Evolutionary conservation across 2,113 vertebrate genomes (phyloP).

Genomic region (Cephalopholis sonnerati): DNA sequence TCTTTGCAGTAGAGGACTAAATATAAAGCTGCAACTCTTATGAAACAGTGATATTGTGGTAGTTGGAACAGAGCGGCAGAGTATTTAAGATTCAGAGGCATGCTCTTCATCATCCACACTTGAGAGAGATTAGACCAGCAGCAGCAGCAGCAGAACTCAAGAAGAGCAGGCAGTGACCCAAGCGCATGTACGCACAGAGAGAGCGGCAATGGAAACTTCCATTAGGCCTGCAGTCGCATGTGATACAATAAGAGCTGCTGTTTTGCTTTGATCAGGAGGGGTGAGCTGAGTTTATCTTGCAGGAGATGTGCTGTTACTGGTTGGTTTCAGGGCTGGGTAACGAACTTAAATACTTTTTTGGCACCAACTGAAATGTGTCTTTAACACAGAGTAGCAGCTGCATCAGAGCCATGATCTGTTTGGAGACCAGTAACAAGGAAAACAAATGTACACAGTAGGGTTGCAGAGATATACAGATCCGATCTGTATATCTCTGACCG

Average conservation of each 20-base stretch:
- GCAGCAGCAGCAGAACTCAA: constrained; percentile 21
- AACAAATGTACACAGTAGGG: no score
- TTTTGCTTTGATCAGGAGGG: constrained; percentile 20
- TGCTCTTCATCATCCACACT: constrained; percentile 50
- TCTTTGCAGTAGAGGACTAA: constrained; percentile 2
- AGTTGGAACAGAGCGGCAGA: constrained; percentile 1
- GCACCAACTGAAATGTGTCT: not conserved
- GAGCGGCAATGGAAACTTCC: constrained; percentile 55
- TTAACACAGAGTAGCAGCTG: no score
- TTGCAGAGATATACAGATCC: no score
- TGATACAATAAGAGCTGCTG: not conserved
- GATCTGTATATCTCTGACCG: no score
- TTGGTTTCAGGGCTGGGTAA: not conserved
- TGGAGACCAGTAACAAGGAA: no score
- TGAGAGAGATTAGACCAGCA: constrained; percentile 35
- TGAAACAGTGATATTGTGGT: constrained; percentile 39
- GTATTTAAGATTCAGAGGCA: constrained; percentile 46
- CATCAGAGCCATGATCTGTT: no score
- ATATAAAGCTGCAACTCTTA: constrained; percentile 37
- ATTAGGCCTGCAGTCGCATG: constrained; percentile 14
- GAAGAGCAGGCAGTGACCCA: constrained; percentile 10
- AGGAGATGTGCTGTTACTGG: not conserved
- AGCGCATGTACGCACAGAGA: not conserved
- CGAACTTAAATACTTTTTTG: not conserved
- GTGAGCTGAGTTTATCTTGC: not conserved